Base-by-base conservation (phyloP, 2,888 invertebrate genomes). In the Hirtodrosophila histrioides region DNA sequence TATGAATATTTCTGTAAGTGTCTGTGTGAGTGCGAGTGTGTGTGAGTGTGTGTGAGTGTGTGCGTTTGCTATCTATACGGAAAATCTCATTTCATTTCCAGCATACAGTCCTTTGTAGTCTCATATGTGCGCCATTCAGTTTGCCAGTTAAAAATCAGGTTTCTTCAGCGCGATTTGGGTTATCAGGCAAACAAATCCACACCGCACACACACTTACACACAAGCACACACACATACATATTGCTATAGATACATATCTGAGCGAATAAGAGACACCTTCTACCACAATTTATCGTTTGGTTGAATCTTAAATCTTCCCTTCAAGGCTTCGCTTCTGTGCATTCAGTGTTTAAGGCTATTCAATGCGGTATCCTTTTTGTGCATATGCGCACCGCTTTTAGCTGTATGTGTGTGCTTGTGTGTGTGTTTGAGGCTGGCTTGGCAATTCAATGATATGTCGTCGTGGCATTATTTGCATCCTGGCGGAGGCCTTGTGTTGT, bases 131-230 rank as follows among this genome's bases (percentile, higher is more conserved):
- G 33, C 57, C 55, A 70, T 84, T 81, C 84, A 78, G 72, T 70
- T 74, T 80, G 75, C 67, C 75, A 83, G 83, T 86, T 83, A 86
- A 83, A 83, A 83, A 83, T 84, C 84, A 86, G 76, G 80, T 86
- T 86, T 82, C 76, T 69, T 31, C 73, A 68, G 64, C 79, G 82
- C 69, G 60, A 67, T 78, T 79, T 69, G 57, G 71, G 68, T 74
- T 82, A 84, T 85, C 85, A 65, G 68, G 69, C 74, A 76, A 76
- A 84, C 71, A 75, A 71, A 74, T 75, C 75, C 57, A 62, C 58
- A 41, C 75, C 57, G 58, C 58, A 41, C 37, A 55, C 60, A 41
- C 33, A 51, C 36, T 46, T 8, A 43, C 10, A 29, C 41, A 11
- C 31, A 53, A 10, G 37, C 10, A 27, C 10, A 50, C n/a, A 41